A percentile compares a stretch with the other conserved stretches of the same genome.
phyloP scores from a whole-genome alignment of 2,797 vertebrate genomes.

The Clarias platycephalus region DNA sequence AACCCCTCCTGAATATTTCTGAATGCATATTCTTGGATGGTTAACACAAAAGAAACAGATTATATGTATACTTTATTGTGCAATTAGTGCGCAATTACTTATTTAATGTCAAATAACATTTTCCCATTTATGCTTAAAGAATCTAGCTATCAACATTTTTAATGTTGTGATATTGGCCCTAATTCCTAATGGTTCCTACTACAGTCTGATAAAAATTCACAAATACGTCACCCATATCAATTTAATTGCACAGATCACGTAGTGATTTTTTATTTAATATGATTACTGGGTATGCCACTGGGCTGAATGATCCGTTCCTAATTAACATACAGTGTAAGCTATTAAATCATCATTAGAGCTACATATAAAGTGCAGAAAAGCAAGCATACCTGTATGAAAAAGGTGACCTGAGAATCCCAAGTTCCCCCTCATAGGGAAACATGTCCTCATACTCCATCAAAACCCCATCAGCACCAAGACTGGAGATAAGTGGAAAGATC shows the following conservation, averaged over 20 bases:
- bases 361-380: background rate
- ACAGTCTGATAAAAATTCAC: background rate
- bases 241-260: background rate
- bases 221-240: background rate
- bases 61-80: background rate
- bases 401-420: slow-evolving; percentile 66
- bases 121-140: background rate
- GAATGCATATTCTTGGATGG: background rate
- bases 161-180: background rate
- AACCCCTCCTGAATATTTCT: background rate
- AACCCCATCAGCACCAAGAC: slow-evolving; percentile 73
- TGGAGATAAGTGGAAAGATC: slow-evolving; percentile 75
- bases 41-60: background rate
- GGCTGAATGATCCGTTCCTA: slow-evolving; percentile 1
- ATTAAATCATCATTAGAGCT: background rate
- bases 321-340: background rate
- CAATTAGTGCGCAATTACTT: background rate
- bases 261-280: background rate
- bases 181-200: background rate
- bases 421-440: slow-evolving; percentile 76
- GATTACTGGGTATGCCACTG: background rate
- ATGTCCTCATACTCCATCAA: slow-evolving; percentile 81
- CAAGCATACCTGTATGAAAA: slow-evolving; percentile 74
- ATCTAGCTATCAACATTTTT: background rate
- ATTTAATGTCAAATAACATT: background rate